phyloP scores from a whole-genome alignment of 37 sponge, comb jelly and placozoan genomes.

The Dysidea cf. avara region DNA sequence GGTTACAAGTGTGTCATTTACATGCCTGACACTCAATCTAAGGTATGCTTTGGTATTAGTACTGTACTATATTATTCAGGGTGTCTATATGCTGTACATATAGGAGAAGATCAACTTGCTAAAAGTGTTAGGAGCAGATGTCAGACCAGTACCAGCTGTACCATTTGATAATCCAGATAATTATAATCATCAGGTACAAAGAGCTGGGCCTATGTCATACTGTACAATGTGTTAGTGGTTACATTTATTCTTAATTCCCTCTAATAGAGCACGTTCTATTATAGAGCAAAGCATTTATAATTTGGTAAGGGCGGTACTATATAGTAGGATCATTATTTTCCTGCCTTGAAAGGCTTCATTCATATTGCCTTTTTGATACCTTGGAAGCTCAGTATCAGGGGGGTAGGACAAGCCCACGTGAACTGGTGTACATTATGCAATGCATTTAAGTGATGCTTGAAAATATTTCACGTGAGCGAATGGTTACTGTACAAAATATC shows the following conservation, averaged over 20 bases:
- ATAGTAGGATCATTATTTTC: too few relatives aligned
- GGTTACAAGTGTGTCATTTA: constrained; percentile 93
- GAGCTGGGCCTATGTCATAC: neutral
- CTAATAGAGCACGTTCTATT: neutral
- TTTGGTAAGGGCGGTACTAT: too few relatives aligned
- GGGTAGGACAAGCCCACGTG: too few relatives aligned
- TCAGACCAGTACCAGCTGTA: constrained; percentile 84
- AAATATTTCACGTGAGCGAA: too few relatives aligned
- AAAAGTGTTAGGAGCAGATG: constrained; percentile 84
- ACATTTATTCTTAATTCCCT: too few relatives aligned
- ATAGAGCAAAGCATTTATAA: neutral
- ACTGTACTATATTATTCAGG: neutral
- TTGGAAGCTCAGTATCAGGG: too few relatives aligned
- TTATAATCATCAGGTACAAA: constrained; percentile 80
- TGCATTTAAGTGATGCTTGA: too few relatives aligned
- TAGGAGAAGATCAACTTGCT: constrained; percentile 88
- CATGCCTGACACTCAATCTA: constrained; percentile 93
- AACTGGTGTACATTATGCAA: too few relatives aligned
- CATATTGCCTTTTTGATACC: too few relatives aligned
- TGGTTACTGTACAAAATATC: too few relatives aligned
- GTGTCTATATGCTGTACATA: constrained; percentile 24
- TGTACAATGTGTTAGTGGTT: too few relatives aligned
- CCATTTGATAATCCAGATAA: constrained; percentile 82
- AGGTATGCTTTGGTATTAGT: constrained; percentile 33
- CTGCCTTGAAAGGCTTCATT: too few relatives aligned